These are phyloP conservation scores for Mythimna impura DNA, from an alignment of 2,888 invertebrate species.

Conservation along the genomic window DNA sequence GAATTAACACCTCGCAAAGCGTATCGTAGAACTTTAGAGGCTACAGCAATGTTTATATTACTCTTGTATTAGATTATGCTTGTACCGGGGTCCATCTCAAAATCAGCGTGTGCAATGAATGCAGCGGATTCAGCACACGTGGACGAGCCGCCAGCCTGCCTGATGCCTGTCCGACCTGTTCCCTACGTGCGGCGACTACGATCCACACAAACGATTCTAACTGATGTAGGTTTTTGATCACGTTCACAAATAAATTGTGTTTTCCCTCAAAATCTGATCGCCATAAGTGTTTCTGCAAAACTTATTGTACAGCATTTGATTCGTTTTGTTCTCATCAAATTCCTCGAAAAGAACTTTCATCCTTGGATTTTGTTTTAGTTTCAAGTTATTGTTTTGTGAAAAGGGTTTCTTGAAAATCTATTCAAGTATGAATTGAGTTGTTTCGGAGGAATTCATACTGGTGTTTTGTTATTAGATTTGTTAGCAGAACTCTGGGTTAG, in stretches of 20 bases:
- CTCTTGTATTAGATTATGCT: not conserved
- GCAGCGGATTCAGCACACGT: slow-evolving; percentile 76
- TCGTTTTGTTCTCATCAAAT: slow-evolving; percentile 57
- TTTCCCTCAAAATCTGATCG: slow-evolving; percentile 71
- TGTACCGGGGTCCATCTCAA: slow-evolving; percentile 45
- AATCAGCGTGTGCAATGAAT: slow-evolving; percentile 68
- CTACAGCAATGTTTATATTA: slow-evolving; percentile 3
- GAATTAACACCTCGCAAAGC: not conserved
- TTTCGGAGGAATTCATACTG: slow-evolving; percentile 24
- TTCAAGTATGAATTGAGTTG: slow-evolving; percentile 36
- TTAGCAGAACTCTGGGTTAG: slow-evolving; percentile 1
- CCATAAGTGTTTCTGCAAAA: slow-evolving; percentile 64
- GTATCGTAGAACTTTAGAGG: not conserved
- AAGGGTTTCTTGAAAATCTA: slow-evolving; percentile 37
- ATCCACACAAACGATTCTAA: slow-evolving; percentile 63
- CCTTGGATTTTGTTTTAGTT: slow-evolving; percentile 47
- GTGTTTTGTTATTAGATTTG: slow-evolving; percentile 32
- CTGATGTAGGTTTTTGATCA: slow-evolving; percentile 72
- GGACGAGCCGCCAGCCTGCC: slow-evolving; percentile 64
- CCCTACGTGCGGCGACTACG: slow-evolving; percentile 77
- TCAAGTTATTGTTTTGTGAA: slow-evolving; percentile 34
- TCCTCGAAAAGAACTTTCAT: slow-evolving; percentile 35
- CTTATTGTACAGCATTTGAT: slow-evolving; percentile 63
- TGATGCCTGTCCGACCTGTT: slow-evolving; percentile 76
- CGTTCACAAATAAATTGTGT: slow-evolving; percentile 76